A percentile compares a stretch with the other conserved stretches of the same genome.
phyloP scores from a whole-genome alignment of 2,113 vertebrate genomes.

The Nerophis lumbriciformis region DNA sequence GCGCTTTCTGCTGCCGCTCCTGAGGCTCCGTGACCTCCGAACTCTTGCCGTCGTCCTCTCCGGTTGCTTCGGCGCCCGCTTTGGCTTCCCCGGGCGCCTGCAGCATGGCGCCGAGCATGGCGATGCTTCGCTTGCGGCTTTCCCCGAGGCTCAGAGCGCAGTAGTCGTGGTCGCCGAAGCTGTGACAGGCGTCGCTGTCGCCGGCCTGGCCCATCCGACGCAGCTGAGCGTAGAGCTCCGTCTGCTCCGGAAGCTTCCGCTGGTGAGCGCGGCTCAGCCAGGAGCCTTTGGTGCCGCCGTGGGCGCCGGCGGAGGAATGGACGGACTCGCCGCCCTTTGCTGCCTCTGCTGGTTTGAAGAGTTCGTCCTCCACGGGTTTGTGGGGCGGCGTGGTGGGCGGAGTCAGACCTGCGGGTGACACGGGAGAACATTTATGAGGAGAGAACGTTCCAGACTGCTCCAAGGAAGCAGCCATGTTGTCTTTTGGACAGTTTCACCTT shows the following conservation, averaged over 20 bases:
- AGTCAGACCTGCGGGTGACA: slow-evolving; percentile 79
- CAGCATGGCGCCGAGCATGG: slow-evolving; percentile 50
- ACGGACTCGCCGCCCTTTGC: slow-evolving; percentile 35
- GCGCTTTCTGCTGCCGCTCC: slow-evolving; percentile 12
- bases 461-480: neutral
- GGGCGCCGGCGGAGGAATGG: slow-evolving; percentile 36
- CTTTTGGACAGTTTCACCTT: too few relatives aligned
- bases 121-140: slow-evolving; percentile 54
- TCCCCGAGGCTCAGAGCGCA: slow-evolving; percentile 76
- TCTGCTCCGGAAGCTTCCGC: slow-evolving; percentile 86
- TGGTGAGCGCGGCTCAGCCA: slow-evolving; percentile 53
- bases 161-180: slow-evolving; percentile 95
- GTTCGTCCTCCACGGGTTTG: slow-evolving; percentile 89
- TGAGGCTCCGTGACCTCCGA: neutral
- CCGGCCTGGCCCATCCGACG: slow-evolving; percentile 68
- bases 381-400: slow-evolving; percentile 95
- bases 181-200: slow-evolving; percentile 48
- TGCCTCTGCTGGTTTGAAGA: slow-evolving; percentile 87
- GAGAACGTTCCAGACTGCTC: neutral
- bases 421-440: neutral
- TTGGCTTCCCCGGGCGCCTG: slow-evolving; percentile 29
- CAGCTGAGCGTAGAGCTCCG: slow-evolving; percentile 89
- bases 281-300: slow-evolving; percentile 47
- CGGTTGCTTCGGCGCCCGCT: slow-evolving; percentile 27
- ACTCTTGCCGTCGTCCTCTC: slow-evolving; percentile 26